Conservation (phyloP, 2,797 vertebrate genomes). For the Sitta carolinensis region DNA sequence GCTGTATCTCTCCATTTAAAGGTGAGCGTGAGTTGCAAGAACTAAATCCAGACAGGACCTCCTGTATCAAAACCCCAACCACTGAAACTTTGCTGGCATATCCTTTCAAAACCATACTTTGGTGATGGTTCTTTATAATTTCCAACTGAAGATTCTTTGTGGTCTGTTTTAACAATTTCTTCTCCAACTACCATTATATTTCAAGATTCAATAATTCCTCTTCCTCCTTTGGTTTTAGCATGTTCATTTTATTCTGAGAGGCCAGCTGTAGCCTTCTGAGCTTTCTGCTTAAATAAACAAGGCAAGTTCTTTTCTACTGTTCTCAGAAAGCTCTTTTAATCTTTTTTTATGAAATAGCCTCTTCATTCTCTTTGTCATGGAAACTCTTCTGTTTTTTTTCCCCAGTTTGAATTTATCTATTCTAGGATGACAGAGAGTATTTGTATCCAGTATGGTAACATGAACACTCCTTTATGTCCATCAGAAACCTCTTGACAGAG, state of each 20-base stretch:
- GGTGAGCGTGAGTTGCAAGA: background rate
- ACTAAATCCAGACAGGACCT: background rate
- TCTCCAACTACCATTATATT: background rate
- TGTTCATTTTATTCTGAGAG: background rate
- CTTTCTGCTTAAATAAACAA: background rate
- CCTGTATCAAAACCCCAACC: background rate
- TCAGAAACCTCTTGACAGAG: background rate
- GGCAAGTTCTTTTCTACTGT: background rate
- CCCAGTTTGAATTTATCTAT: background rate
- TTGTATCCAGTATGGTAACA: background rate
- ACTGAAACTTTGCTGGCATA: background rate
- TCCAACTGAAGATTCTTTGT: background rate
- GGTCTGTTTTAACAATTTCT: background rate
- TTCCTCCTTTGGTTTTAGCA: background rate
- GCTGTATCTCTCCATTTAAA: background rate
- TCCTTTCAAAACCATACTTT: background rate
- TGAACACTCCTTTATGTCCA: background rate
- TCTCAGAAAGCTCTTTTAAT: background rate
- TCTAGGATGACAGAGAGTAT: background rate
- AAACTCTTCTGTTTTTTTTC: background rate
- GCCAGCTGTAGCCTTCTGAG: background rate
- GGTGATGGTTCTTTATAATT: background rate
- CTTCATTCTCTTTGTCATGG: background rate
- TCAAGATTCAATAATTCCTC: background rate
- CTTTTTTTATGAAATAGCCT: background rate